Conservation (phyloP, 2,113 vertebrate genomes). For the Malaclemys terrapin region DNA sequence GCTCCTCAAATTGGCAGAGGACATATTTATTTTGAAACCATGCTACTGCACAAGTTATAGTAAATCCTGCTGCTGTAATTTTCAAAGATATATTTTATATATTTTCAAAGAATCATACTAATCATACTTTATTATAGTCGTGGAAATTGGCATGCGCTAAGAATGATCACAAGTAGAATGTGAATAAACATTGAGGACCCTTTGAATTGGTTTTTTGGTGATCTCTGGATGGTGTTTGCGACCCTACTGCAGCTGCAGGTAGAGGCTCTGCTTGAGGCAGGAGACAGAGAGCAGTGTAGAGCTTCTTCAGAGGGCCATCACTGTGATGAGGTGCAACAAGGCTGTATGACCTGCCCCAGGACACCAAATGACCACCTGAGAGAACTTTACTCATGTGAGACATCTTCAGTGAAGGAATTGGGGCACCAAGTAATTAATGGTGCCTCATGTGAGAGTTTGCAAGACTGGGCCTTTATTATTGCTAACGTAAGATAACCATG, state of each 20-base stretch:
- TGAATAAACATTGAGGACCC: not conserved
- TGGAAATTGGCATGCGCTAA: not conserved
- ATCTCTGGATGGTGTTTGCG: not conserved
- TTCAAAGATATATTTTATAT: not conserved
- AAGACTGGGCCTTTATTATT: not conserved
- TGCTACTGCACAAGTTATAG: not conserved
- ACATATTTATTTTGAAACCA: not conserved
- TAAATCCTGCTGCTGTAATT: not conserved
- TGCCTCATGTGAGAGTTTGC: not conserved
- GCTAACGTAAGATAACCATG: not conserved
- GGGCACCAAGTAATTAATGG: not conserved
- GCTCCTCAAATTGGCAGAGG: not conserved
- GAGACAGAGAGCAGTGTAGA: not conserved
- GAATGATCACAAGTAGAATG: not conserved
- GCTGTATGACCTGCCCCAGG: not conserved
- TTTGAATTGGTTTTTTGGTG: not conserved
- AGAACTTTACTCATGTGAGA: not conserved
- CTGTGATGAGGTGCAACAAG: not conserved
- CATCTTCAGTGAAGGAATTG: not conserved
- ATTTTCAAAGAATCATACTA: not conserved
- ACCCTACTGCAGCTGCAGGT: not conserved
- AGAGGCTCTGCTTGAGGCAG: not conserved
- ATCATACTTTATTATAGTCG: not conserved
- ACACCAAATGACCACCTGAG: not conserved
- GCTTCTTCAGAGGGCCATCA: not conserved